These are phyloP conservation scores for Asteroscopus sphinx DNA, from an alignment of 2,888 invertebrate species.

Conservation along the genomic window DNA sequence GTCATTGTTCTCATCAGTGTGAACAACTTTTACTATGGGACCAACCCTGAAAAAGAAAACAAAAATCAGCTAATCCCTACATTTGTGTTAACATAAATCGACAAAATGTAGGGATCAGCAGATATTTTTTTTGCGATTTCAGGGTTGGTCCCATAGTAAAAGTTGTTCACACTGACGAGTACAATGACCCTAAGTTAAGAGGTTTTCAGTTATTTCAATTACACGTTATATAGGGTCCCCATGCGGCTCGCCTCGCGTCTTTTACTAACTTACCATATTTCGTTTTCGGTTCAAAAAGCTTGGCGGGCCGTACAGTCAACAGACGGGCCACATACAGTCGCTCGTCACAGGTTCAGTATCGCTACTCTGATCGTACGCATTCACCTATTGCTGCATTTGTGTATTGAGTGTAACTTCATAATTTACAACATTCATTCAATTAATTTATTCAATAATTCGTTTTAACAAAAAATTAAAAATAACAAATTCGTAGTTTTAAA, in stretches of 20 bases:
- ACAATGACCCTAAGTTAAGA: no score
- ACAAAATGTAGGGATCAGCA: no score
- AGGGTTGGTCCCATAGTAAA: no score
- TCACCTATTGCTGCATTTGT: constrained; percentile 23
- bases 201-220: no score
- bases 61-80: no score
- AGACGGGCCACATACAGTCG: not conserved
- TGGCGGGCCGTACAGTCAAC: not conserved
- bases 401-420: constrained; percentile 15
- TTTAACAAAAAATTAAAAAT: constrained; percentile 4
- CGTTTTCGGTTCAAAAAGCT: not conserved
- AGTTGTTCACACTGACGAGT: no score
- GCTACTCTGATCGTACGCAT: constrained; percentile 9
- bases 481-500: constrained; percentile 9
- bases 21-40: no score
- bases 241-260: not conserved
- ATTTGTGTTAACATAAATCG: no score
- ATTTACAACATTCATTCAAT: constrained; percentile 6
- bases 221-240: not conserved
- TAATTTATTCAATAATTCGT: constrained; percentile 5
- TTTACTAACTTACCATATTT: constrained; percentile 11
- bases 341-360: constrained; percentile 15
- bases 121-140: no score
- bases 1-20: no score
- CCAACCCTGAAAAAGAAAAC: no score